Base-by-base conservation (phyloP, 1,140 invertebrate genomes). In the Diorhabda carinulata region DNA sequence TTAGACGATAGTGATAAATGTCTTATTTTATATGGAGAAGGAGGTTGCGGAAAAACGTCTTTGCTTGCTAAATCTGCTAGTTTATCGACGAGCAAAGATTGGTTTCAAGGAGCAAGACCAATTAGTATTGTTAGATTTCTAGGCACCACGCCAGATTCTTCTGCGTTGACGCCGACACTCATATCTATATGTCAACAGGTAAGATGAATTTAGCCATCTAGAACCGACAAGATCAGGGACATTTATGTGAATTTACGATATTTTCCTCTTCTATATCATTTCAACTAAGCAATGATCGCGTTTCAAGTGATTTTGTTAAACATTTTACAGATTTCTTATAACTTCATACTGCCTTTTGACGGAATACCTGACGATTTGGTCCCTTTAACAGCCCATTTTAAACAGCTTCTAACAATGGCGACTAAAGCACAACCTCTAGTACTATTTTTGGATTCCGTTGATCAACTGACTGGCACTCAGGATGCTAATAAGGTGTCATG, bases 31-130 rank as follows among this genome's bases (percentile, higher is more conserved):
- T 95, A 95, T 80, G 97, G 97, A 2, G 94, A 95, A 83, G 94
- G 85, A 78, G 97, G 97, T 43, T 98, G 96, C 79, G 97, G 97
- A 2, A 99, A 99, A 83, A 99, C 97, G 3, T 98, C 97, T 3
- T 83, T 99, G 1, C 82, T 99, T 64, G 94, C 97, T 3, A 98
- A 98, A 85, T 92, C 92, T 68, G 94, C 96, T 3, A 92, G 93
- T 63, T 86, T 94, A 81, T 87, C 86, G 0, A 88, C 90, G 7
- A 82, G 81, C 43, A 85, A 83, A 40, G 84, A 84, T 44, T 95
- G 93, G 93, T 89, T 95, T 64, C 78, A 83, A 52, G 87, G 86
- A 8, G 87, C 87, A 3, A 89, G 90, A 73, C 94, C 96, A 3
- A 89, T 97, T 3, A 91, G 94, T 78, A 88, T 98, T 67, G 89